These are phyloP conservation scores for Trichacis sp. DNA, from an alignment of 2,888 invertebrate genomes.

Conservation along the genomic window DNA sequence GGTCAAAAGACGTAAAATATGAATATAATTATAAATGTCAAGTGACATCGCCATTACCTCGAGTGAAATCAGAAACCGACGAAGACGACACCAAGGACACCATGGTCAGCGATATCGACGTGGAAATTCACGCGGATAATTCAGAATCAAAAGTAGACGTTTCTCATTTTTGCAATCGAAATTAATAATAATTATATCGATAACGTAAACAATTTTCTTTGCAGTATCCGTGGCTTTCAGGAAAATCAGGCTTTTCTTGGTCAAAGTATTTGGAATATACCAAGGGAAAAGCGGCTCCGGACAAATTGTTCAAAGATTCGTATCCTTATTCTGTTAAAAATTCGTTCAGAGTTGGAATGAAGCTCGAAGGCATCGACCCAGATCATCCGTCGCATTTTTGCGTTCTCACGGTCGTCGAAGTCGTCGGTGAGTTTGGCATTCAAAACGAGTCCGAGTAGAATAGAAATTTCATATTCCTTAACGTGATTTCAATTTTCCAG, in stretches of 20 bases:
- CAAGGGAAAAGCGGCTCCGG: constrained; percentile 80
- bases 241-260: constrained; percentile 83
- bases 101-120: constrained; percentile 54
- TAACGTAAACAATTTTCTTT: constrained; percentile 23
- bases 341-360: constrained; percentile 86
- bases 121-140: constrained; percentile 52
- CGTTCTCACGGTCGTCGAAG: constrained; percentile 86
- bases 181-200: too few species aligned
- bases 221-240: constrained; percentile 78
- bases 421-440: constrained; percentile 67
- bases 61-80: constrained; percentile 59
- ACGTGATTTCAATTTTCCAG: constrained; percentile 60
- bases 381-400: constrained; percentile 90
- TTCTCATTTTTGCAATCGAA: background rate
- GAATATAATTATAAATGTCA: constrained; percentile 53
- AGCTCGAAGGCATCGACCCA: constrained; percentile 94
- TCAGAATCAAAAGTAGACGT: constrained; percentile 57
- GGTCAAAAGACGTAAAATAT: constrained; percentile 60
- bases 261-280: constrained; percentile 80
- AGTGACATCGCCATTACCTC: constrained; percentile 53
- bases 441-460: too few species aligned
- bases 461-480: too few species aligned
- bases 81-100: constrained; percentile 65
- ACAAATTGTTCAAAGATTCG: constrained; percentile 82
- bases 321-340: constrained; percentile 80